Percentiles rank a stretch among this genome's conserved stretches.
Conservation (phyloP, 2,797 vertebrate genomes). For the Myripristis murdjan region DNA sequence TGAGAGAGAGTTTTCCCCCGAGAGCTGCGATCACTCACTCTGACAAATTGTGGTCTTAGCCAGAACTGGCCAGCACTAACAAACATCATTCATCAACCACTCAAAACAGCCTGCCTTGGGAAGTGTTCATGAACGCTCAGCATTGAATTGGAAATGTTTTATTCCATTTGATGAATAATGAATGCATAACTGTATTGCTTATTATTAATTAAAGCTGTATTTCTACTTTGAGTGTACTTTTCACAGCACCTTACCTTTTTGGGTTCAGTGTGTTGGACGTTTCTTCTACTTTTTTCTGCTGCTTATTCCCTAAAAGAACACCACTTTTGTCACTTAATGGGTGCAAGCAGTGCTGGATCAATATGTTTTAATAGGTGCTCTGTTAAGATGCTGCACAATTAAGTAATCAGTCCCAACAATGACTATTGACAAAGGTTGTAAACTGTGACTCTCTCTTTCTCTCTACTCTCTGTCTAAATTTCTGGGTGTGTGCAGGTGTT, state of each 20-base stretch:
- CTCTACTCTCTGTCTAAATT: background rate
- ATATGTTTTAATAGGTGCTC: conserved; percentile 41
- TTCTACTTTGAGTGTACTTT: conserved; percentile 22
- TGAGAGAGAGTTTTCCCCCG: conserved; percentile 7
- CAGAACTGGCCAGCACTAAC: conserved; percentile 40
- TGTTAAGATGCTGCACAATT: conserved; percentile 54
- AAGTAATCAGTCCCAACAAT: conserved; percentile 47
- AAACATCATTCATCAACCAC: conserved; percentile 63
- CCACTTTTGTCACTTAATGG: conserved; percentile 16
- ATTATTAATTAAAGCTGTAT: conserved; percentile 58
- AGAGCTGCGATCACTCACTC: conserved; percentile 45
- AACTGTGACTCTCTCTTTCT: background rate
- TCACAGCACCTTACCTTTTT: conserved; percentile 5
- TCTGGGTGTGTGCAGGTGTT: conserved; percentile 19
- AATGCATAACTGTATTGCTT: conserved; percentile 50
- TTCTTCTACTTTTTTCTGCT: background rate
- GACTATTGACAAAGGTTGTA: conserved; percentile 23
- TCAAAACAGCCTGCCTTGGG: conserved; percentile 39
- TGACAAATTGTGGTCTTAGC: conserved; percentile 62
- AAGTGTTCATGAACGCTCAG: conserved; percentile 27
- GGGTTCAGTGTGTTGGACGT: conserved; percentile 14
- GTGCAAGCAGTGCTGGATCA: conserved; percentile 35
- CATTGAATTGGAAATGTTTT: conserved; percentile 28
- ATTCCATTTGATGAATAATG: conserved; percentile 62
- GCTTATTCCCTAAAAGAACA: conserved; percentile 11